phyloP scores from a whole-genome alignment of 2,113 vertebrate genomes.

The Scartelaos histophorus region DNA sequence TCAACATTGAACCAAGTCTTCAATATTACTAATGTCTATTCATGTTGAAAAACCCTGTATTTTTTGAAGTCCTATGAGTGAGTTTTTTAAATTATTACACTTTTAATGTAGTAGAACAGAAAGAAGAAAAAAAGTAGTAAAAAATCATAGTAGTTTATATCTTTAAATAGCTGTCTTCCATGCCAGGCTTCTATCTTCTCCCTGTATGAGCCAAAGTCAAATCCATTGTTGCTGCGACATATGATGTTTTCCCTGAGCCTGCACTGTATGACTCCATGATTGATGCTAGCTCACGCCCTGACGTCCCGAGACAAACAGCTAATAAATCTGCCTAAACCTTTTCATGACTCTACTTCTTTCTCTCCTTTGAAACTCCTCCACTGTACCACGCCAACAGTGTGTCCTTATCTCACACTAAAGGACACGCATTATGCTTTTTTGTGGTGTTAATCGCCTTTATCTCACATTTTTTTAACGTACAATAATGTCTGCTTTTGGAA shows the following conservation, averaged over 20 bases:
- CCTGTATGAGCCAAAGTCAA: constrained; percentile 19
- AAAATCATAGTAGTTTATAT: background rate
- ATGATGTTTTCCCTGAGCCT: constrained; percentile 26
- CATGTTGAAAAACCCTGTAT: too few species aligned
- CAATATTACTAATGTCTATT: too few species aligned
- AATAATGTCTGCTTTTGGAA: too few species aligned
- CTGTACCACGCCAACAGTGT: constrained; percentile 9
- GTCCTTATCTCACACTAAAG: constrained; percentile 1
- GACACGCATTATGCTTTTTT: too few species aligned
- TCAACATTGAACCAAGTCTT: too few species aligned
- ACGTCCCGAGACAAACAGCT: constrained; percentile 40
- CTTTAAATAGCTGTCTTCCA: background rate
- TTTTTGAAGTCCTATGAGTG: too few species aligned
- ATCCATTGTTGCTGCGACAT: constrained; percentile 33
- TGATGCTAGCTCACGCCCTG: constrained; percentile 40
- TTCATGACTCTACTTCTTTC: constrained; percentile 31
- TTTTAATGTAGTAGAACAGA: too few species aligned
- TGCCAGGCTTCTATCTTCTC: constrained; percentile 4
- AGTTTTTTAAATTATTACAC: too few species aligned
- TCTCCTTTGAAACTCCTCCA: constrained; percentile 30
- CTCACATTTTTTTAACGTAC: too few species aligned
- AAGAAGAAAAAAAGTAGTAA: background rate
- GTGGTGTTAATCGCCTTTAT: too few species aligned
- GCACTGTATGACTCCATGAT: constrained; percentile 30
- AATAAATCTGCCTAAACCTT: constrained; percentile 43